A percentile compares a stretch with the other conserved stretches of the same genome.
Conservation (phyloP, 2,113 vertebrate species). For the Mandrillus leucophaeus region DNA sequence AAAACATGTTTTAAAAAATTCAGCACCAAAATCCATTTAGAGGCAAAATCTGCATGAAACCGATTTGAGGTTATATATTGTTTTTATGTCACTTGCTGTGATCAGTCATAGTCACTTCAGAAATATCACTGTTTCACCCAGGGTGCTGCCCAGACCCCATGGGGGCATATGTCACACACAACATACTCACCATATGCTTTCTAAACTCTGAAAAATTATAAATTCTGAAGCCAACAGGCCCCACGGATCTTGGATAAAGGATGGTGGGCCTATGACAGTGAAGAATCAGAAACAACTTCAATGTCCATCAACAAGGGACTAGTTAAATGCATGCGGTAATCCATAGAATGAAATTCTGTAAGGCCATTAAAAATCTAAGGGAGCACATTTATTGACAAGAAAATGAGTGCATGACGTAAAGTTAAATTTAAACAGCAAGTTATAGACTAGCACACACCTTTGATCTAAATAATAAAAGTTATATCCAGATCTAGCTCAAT, state of each 20-base stretch:
- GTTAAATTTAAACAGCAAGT: not conserved
- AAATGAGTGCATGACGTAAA: not conserved
- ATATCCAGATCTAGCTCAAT: not conserved
- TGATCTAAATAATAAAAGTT: not conserved
- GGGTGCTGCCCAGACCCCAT: not conserved
- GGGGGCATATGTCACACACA: not conserved
- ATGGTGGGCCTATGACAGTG: not conserved
- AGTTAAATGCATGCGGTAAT: not conserved
- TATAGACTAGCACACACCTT: not conserved
- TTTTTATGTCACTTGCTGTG: not conserved
- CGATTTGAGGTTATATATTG: not conserved
- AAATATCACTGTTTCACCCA: not conserved
- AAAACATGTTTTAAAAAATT: not conserved
- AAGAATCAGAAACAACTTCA: not conserved
- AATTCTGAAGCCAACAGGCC: not conserved
- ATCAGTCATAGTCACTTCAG: not conserved
- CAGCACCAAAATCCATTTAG: not conserved
- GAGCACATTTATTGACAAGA: constrained; percentile 1
- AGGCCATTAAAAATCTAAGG: not conserved
- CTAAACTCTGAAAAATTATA: not conserved
- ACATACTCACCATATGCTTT: not conserved
- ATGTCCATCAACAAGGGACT: not conserved
- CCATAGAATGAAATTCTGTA: constrained; percentile 12
- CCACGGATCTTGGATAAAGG: not conserved
- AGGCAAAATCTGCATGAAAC: not conserved